Conservation (phyloP, 2,888 invertebrate species). For the Apomyelois bistriatella region DNA sequence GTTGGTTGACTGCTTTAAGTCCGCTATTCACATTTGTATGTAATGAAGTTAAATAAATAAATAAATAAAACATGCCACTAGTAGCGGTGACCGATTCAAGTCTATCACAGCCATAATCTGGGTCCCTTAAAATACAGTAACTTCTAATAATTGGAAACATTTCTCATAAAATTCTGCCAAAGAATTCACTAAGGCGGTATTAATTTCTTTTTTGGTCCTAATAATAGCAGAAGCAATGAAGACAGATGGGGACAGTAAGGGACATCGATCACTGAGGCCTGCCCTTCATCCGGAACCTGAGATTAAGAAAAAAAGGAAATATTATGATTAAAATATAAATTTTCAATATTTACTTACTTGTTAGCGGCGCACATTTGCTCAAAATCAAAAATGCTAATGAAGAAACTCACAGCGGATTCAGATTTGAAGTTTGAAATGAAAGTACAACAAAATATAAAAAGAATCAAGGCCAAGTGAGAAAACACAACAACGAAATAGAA, state of each 20-base stretch:
- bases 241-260: constrained; percentile 24
- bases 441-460: background rate
- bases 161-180: background rate
- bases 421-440: too few relatives aligned
- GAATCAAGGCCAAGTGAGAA: background rate
- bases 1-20: too few relatives aligned
- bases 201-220: constrained; percentile 8
- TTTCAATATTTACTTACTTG: background rate
- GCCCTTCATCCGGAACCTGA: constrained; percentile 1
- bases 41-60: too few relatives aligned
- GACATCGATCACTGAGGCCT: constrained; percentile 24
- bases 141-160: background rate
- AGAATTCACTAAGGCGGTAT: background rate
- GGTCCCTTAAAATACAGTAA: too few relatives aligned
- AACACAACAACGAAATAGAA: too few relatives aligned
- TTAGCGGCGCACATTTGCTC: background rate
- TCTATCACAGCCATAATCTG: too few relatives aligned
- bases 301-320: background rate
- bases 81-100: too few relatives aligned
- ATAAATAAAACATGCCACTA: too few relatives aligned
- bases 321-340: background rate
- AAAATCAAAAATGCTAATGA: too few relatives aligned
- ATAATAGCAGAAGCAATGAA: constrained; percentile 23
- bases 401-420: too few relatives aligned
- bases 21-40: too few relatives aligned